phyloP scores from a whole-genome alignment of 2,113 vertebrate genomes.

The Oxygymnocypris stewartii region DNA sequence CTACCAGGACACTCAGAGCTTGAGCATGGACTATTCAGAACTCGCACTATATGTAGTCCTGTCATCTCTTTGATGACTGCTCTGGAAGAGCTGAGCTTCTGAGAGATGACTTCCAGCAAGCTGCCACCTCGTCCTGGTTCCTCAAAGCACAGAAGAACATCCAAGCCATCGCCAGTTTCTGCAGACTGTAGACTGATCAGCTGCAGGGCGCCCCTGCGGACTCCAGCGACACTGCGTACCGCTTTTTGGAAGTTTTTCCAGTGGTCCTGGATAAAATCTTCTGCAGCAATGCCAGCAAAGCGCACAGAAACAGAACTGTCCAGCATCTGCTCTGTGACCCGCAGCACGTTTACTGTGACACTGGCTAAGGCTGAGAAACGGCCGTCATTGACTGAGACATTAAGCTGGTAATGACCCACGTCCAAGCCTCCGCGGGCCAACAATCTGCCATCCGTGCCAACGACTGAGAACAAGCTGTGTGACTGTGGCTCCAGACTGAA shows the following conservation, averaged over 20 bases:
- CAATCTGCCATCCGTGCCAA: constrained; percentile 79
- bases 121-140: constrained; percentile 63
- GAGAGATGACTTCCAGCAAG: constrained; percentile 69
- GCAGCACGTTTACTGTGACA: constrained; percentile 78
- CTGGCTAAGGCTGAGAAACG: constrained; percentile 74
- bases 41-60: constrained; percentile 74
- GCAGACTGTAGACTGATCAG: constrained; percentile 80
- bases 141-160: constrained; percentile 79
- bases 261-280: constrained; percentile 82
- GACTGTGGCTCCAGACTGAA: constrained; percentile 78
- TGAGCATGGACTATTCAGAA: constrained; percentile 77
- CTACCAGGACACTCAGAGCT: constrained; percentile 76
- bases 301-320: constrained; percentile 76
- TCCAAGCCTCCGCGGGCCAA: constrained; percentile 79
- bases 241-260: constrained; percentile 84
- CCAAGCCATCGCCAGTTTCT: constrained; percentile 71
- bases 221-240: constrained; percentile 72
- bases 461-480: constrained; percentile 77
- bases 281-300: constrained; percentile 79
- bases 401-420: constrained; percentile 79
- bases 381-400: constrained; percentile 82
- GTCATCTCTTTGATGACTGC: constrained; percentile 78
- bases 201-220: constrained; percentile 75
- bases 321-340: constrained; percentile 76
- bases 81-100: constrained; percentile 79